Evolutionary conservation across 2,797 vertebrate species (phyloP).

Genomic region (Sebastolobus alascanus): DNA sequence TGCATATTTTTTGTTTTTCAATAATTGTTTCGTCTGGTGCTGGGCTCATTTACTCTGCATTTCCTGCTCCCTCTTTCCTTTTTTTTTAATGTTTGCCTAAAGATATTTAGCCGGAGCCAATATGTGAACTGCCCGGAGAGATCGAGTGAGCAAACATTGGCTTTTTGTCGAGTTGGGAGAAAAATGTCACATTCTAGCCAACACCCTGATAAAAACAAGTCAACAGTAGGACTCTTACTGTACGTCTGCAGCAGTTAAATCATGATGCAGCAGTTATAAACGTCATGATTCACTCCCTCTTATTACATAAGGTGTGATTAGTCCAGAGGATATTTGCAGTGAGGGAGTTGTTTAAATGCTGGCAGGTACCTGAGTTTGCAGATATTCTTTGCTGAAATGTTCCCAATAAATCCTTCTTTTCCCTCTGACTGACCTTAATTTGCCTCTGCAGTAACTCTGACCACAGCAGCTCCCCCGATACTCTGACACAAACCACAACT

Average conservation of each 20-base stretch:
- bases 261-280: background rate
- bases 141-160: constrained; percentile 4
- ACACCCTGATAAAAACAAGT: constrained; percentile 4
- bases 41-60: constrained; percentile 8
- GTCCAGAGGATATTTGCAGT: background rate
- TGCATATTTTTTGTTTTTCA: constrained; percentile 27
- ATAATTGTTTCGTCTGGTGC: background rate
- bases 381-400: background rate
- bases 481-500: constrained; percentile 44
- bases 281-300: background rate
- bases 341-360: background rate
- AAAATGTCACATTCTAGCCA: constrained; percentile 28
- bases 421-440: constrained; percentile 39
- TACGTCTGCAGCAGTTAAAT: background rate
- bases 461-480: constrained; percentile 38
- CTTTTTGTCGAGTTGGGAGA: background rate
- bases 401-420: background rate
- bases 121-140: background rate
- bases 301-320: background rate
- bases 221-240: too few species aligned
- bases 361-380: background rate
- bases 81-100: constrained; percentile 14
- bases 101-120: background rate
- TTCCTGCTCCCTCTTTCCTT: background rate
- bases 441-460: constrained; percentile 40